These are phyloP conservation scores for Nemurella pictetii DNA, from an alignment of 2,888 invertebrate genomes.

Conservation along the genomic window DNA sequence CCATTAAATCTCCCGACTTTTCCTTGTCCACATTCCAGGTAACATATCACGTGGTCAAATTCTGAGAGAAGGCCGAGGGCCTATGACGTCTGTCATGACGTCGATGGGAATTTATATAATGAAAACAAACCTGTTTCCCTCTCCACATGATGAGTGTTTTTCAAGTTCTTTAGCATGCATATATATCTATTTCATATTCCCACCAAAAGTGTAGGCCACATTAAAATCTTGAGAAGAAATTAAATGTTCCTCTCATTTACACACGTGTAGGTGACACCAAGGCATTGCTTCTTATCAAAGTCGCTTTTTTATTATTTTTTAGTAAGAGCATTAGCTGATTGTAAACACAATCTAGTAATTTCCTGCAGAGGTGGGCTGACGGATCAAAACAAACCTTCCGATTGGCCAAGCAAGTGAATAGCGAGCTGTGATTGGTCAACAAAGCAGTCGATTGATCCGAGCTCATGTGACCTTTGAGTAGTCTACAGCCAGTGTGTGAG, in stretches of 20 bases:
- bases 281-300: not conserved
- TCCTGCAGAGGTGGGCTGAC: constrained; percentile 40
- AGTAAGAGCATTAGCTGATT: not conserved
- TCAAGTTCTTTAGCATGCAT: not conserved
- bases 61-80: constrained; percentile 19
- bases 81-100: constrained; percentile 28
- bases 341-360: constrained; percentile 21
- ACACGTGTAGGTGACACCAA: not conserved
- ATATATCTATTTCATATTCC: not conserved
- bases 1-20: not conserved
- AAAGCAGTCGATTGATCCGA: constrained; percentile 42
- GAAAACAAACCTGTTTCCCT: constrained; percentile 13
- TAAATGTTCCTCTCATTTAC: not conserved
- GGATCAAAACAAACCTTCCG: constrained; percentile 42
- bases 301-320: constrained; percentile 27
- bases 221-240: not conserved
- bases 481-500: constrained; percentile 33
- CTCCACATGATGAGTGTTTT: not conserved
- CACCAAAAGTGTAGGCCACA: not conserved
- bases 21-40: constrained; percentile 20
- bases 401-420: constrained; percentile 38
- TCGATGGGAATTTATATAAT: constrained; percentile 31
- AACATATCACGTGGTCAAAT: constrained; percentile 15
- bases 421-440: constrained; percentile 39
- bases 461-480: constrained; percentile 44